Base-by-base conservation (phyloP, 2,113 vertebrate species). In the Archilochus colubris region DNA sequence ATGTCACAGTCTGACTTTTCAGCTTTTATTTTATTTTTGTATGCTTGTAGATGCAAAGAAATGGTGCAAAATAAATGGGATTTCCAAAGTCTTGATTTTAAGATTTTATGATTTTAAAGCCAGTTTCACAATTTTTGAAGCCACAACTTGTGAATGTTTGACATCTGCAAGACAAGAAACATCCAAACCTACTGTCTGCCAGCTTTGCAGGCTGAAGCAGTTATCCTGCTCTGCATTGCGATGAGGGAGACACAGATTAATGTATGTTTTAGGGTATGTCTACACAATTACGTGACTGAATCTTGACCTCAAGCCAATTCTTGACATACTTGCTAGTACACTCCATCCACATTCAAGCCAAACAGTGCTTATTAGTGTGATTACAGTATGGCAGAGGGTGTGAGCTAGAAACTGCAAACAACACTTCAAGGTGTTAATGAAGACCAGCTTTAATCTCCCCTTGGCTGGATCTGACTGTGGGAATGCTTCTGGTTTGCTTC, bases 401-500 rank as follows among this genome's bases (percentile, higher is more conserved):
- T 18, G 88, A 94, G 79, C 18, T 88, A 53, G 20, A 74, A 94
- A 91, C 76, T 67, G 44, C 76, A 83, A 93, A 83, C 57, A 79
- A 12, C 79, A 67, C 64, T 70, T 77, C 28, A 51, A 91, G 86
- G 88, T 91, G 76, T 63, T 93, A 95, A 91, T 19, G 48, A 74
- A 86, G 76, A 90, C 53, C 64, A 88, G 76, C 68, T 72, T 70
- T 73, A 55, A 88, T 55, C 36, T 66, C 55, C 74, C 36, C 51
- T 30, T 23, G n/a, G n/a, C 36, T 38, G 59, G 68, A 55, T 43
- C 25, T 10, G 10, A 79, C 79, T 90, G 51, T 1, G 3, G 51
- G 82, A 91, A 82, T n/a, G 55, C 59, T 81, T 59, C 85, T 90
- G 75, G 67, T 77, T 89, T 81, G 46, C 64, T 89, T 91, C 59